A percentile compares a stretch with the other conserved stretches of the same genome.
Conservation (phyloP, 2,888 invertebrate genomes). For the Synanthedon formicaeformis region DNA sequence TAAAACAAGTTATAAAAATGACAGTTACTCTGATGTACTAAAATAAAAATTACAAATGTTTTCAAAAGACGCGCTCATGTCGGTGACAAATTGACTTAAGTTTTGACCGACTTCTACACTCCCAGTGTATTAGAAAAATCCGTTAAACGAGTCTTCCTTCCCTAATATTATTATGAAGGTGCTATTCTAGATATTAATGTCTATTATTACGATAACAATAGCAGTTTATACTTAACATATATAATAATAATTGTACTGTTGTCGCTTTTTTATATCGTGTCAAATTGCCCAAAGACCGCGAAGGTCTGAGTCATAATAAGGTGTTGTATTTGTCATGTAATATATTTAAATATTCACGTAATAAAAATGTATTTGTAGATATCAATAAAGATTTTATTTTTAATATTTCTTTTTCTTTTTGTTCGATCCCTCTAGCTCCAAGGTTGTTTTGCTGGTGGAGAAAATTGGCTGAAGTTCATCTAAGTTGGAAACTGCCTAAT, state of each 20-base stretch:
- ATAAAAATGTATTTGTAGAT: conserved; percentile 52
- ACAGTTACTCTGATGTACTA: no score
- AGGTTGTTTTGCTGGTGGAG: no score
- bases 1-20: no score
- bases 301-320: conserved; percentile 56
- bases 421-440: no score
- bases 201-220: no score
- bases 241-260: conserved; percentile 9
- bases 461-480: no score
- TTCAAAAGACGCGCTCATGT: neutral
- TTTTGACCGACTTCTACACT: neutral
- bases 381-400: conserved; percentile 58
- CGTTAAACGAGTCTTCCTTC: conserved; percentile 10
- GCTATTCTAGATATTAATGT: conserved; percentile 24
- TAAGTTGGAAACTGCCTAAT: no score
- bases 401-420: conserved; percentile 10
- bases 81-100: neutral
- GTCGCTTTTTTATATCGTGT: conserved; percentile 24
- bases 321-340: conserved; percentile 53
- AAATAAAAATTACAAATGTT: neutral
- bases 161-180: conserved; percentile 26
- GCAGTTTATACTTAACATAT: no score
- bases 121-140: no score
- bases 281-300: conserved; percentile 33
- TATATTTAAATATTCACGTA: conserved; percentile 36